Conservation (phyloP, 2,888 invertebrate genomes). For the Leptothorax acervorum region DNA sequence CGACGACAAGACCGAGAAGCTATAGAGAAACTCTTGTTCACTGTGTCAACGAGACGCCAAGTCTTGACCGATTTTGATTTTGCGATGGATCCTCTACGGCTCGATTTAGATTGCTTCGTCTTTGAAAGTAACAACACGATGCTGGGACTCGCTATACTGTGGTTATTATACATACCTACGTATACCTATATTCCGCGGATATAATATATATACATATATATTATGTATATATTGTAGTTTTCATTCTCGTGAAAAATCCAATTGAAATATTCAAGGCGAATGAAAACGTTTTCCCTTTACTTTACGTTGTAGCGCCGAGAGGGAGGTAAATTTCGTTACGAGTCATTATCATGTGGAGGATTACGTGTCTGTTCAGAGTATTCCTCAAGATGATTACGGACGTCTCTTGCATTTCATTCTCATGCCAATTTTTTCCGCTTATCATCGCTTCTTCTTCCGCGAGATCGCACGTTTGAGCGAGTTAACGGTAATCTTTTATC, state of each 20-base stretch:
- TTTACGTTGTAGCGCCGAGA: conserved; percentile 47
- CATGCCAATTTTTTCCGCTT: conserved; percentile 88
- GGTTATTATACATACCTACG: conserved; percentile 62
- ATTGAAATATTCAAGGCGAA: not conserved
- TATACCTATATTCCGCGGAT: too few species aligned
- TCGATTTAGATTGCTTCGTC: conserved; percentile 82
- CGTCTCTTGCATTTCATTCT: conserved; percentile 86
- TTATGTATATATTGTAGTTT: too few species aligned
- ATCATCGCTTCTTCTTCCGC: conserved; percentile 87
- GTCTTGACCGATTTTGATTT: conserved; percentile 74
- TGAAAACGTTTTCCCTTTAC: not conserved
- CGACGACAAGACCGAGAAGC: conserved; percentile 66
- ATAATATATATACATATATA: too few species aligned
- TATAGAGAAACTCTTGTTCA: conserved; percentile 72
- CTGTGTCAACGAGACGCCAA: conserved; percentile 66
- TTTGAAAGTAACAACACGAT: conserved; percentile 85
- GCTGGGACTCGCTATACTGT: conserved; percentile 86
- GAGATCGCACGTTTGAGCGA: conserved; percentile 88
- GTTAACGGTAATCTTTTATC: conserved; percentile 87
- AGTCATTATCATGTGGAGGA: conserved; percentile 82
- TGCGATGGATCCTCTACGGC: conserved; percentile 67
- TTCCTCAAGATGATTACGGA: conserved; percentile 83
- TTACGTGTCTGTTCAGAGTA: conserved; percentile 80
- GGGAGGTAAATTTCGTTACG: conserved; percentile 40
- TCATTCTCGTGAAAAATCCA: too few species aligned